Conservation (phyloP, 2,797 vertebrate genomes). For the Falco novaeseelandiae region DNA sequence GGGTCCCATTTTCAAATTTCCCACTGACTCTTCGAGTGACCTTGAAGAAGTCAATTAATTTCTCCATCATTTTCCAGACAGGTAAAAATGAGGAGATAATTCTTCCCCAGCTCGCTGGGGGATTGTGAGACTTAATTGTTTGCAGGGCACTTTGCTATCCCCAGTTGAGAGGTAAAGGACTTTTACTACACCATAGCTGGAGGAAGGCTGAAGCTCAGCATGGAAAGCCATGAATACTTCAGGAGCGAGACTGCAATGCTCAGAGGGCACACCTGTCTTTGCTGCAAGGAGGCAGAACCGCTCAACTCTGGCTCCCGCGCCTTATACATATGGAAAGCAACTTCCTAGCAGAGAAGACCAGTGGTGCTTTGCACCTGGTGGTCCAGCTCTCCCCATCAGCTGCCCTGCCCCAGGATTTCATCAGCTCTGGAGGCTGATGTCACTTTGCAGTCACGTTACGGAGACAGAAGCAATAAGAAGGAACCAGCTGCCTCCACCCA, state of each 20-base stretch:
- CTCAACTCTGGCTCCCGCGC: rapidly evolving
- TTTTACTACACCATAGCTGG: neutral
- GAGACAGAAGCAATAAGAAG: neutral
- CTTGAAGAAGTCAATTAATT: conserved; percentile 67
- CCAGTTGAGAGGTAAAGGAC: neutral
- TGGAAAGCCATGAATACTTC: neutral
- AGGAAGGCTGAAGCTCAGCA: neutral
- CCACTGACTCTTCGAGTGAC: conserved; percentile 26
- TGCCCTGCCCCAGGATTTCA: neutral
- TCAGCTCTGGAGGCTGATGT: neutral
- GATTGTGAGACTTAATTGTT: conserved; percentile 53
- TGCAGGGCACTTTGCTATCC: neutral
- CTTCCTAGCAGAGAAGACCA: neutral
- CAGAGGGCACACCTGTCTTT: neutral
- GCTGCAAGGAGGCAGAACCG: neutral
- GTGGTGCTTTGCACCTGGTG: neutral
- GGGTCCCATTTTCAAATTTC: conserved; percentile 46
- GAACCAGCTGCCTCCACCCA: neutral
- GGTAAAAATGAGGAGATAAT: conserved; percentile 63
- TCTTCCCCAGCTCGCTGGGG: neutral
- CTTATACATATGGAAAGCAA: neutral
- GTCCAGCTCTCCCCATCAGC: neutral
- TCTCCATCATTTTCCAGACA: conserved; percentile 53
- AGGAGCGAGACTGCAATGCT: neutral
- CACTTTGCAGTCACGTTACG: rapidly evolving